Evolutionary conservation across 2,888 invertebrate genomes (phyloP), one percentile per base, ranked within the genome.

Genomic region (Hirtodrosophila duncani): DNA sequence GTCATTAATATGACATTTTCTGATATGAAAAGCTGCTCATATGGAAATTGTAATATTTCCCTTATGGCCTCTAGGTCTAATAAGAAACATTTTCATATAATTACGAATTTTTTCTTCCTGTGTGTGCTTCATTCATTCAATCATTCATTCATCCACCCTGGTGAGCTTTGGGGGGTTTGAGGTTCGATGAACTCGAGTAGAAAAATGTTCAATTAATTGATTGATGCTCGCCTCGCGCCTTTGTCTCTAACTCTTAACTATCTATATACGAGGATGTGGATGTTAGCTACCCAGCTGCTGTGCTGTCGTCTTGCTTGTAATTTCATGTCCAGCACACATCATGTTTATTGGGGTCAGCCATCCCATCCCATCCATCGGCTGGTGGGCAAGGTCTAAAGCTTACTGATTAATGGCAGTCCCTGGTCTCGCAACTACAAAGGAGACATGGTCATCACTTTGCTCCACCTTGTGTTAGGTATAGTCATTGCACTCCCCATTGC

Each of bases 181-280:
- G 72, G 82, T 83, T 81, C 82, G 65, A 53, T 74, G 79, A 82
- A 81, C 82, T 67, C 64, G 46, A 48, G 38, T 52, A 55, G 67
- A 66, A 72, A n/a, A 67, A 75, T 60, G 63, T 64, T 66, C 51
- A 69, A 70, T 69, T 72, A 75, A 78, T 82, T 83, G 75, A 81
- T 82, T 81, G 77, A 78, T 78, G 42, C 34, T 20, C 37, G 52
- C 53, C 39, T 17, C 37, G n/a, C n/a, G n/a, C 60, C 51, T 61
- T 43, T 49, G 43, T 49, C 37, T 9, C 11, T 27, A 55, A 39
- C n/a, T n/a, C n/a, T n/a, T n/a, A n/a, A n/a, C n/a, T n/a, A n/a
- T n/a, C n/a, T n/a, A n/a, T n/a, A n/a, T 33, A 4, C 17, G 26
- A 45, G 38, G 46, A 37, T 63, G 26, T 21, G n/a, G n/a, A n/a